Evolutionary conservation across 1,140 invertebrate genomes (phyloP), one percentile per base, ranked within the genome.

Genomic region (Rhynchophorus ferrugineus): DNA sequence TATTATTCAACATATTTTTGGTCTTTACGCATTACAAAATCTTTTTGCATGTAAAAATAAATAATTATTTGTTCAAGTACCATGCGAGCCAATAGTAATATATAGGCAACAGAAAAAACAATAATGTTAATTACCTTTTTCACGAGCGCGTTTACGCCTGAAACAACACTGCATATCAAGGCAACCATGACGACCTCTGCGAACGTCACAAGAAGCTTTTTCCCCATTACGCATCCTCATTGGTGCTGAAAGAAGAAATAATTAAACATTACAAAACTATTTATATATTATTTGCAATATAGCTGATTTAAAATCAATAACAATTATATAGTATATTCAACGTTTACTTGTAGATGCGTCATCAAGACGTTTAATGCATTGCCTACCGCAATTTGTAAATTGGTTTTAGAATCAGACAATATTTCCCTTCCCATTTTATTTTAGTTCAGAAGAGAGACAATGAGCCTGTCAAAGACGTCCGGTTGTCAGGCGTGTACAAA

Each of bases 191-290:
- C 20, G 33, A 64, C 44, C 22, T 54, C 49, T 49, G 45, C 46
- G 45, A 52, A 56, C 54, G 19, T 62, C 58, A 56, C 59, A 45
- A 54, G 47, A 53, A 54, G 49, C 49, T 46, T 39, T 47, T 44
- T 53, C 58, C 51, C 64, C 64, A 66, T 66, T 56, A 63, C 62
- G 58, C 58, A 62, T 63, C 60, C 61, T 66, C 63, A 64, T 66
- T 62, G 58, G 61, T 65, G 54, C 64, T 66, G 59, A 35, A 64
- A 61, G 8, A 22, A 54, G 43, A 41, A n/a, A 13, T 7, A 39
- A 39, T 17, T 39, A 6, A 33, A 33, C n/a, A n/a, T 33, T 33
- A 33, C 11, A 6, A 33, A 11, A 33, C 11, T 33, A 33, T 5
- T 33, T 6, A 33, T 5, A 5, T 6, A 33, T 33, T 5, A 33